phyloP scores from a whole-genome alignment of 2,113 vertebrate genomes.

The Pelobates fuscus region DNA sequence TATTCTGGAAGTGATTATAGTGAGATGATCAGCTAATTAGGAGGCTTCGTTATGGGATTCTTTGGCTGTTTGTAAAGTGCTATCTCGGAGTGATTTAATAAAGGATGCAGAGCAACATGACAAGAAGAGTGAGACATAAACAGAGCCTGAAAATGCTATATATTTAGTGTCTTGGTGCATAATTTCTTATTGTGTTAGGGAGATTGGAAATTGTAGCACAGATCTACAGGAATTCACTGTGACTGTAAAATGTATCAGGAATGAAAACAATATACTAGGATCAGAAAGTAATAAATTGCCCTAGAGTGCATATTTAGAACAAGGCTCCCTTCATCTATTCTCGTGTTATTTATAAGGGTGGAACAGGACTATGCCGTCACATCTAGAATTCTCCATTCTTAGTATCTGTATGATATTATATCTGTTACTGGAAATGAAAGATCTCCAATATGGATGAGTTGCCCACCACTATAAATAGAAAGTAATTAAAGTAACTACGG shows the following conservation, averaged over 20 bases:
- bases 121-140: conserved; percentile 27
- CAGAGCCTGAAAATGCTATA: conserved; percentile 24
- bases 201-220: conserved; percentile 25
- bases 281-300: too few species aligned
- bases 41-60: conserved; percentile 33
- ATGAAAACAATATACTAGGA: too few species aligned
- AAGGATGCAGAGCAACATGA: conserved; percentile 36
- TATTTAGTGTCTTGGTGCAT: conserved; percentile 25
- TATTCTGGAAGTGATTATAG: conserved; percentile 45
- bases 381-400: too few species aligned
- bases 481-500: too few species aligned
- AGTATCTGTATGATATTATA: too few species aligned
- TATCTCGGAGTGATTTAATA: conserved; percentile 43
- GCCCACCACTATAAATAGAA: too few species aligned
- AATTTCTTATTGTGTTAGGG: conserved; percentile 16
- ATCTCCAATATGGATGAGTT: too few species aligned
- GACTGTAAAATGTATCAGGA: not conserved
- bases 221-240: conserved; percentile 13
- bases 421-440: too few species aligned
- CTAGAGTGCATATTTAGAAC: too few species aligned
- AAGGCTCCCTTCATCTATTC: too few species aligned
- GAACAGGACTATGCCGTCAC: too few species aligned
- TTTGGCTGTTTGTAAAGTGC: conserved; percentile 43
- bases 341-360: too few species aligned
- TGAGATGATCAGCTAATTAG: conserved; percentile 48